Conservation (phyloP, 2,888 invertebrate genomes). For the Trichacis sp. region DNA sequence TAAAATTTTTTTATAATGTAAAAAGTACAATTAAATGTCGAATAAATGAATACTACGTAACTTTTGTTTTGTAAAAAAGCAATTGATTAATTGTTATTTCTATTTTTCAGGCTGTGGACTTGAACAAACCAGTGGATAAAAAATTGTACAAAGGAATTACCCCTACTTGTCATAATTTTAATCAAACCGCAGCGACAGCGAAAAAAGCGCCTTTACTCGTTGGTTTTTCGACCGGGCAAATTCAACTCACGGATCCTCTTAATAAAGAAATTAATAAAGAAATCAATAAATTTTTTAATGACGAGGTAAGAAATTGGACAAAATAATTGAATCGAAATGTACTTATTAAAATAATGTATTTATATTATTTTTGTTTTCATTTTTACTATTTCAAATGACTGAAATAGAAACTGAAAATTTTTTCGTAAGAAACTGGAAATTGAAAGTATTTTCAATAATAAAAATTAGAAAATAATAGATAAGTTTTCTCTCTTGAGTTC, state of each 20-base stretch:
- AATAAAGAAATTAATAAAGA: conserved; percentile 97
- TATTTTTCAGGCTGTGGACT: conserved; percentile 86
- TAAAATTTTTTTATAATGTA: background rate
- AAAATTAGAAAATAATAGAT: no score
- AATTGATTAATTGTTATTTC: no score
- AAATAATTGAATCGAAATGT: no score
- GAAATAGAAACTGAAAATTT: no score
- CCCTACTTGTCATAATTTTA: conserved; percentile 99
- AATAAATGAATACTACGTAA: background rate
- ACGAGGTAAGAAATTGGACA: conserved; percentile 76
- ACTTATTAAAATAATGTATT: no score
- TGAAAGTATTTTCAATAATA: no score
- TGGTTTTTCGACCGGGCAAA: conserved; percentile 98
- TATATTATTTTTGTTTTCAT: no score
- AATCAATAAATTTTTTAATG: conserved; percentile 95
- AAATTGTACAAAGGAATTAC: conserved; percentile 98
- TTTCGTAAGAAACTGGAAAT: no score
- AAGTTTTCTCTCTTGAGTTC: no score
- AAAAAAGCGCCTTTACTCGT: conserved; percentile 92
- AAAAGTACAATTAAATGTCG: background rate
- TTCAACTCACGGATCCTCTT: conserved; percentile 96
- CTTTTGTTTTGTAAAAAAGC: background rate
- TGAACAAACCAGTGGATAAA: conserved; percentile 97
- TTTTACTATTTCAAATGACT: no score
- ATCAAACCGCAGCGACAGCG: conserved; percentile 82